Conservation (phyloP, 2,797 vertebrate species). For the Rhinatrema bivittatum region DNA sequence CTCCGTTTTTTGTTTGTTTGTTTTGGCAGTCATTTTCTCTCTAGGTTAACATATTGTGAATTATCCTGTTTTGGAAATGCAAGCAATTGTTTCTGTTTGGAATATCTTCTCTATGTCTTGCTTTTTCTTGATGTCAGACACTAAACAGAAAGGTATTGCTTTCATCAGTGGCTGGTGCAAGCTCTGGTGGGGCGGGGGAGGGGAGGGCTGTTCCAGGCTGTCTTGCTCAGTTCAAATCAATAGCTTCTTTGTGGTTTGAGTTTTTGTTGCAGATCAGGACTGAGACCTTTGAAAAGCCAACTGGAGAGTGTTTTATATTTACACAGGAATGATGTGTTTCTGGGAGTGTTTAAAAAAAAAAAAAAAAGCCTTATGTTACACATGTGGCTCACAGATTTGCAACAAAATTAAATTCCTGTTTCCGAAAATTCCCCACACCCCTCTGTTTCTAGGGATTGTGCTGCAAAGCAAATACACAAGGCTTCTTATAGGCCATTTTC, state of each 20-base stretch:
- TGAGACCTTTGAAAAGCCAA: conserved; percentile 3
- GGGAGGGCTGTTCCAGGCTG: neutral
- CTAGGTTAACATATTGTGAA: too few relatives aligned
- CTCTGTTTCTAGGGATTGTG: conserved; percentile 9
- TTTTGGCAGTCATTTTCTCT: too few relatives aligned
- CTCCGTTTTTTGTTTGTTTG: too few relatives aligned
- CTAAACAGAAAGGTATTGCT: too few relatives aligned
- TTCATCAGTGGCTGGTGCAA: too few relatives aligned
- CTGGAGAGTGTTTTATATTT: conserved; percentile 11
- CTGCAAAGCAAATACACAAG: neutral
- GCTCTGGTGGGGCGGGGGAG: too few relatives aligned
- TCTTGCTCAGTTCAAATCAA: conserved; percentile 1
- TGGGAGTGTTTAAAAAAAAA: neutral
- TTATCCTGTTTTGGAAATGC: too few relatives aligned
- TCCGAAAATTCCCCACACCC: too few relatives aligned
- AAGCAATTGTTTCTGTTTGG: too few relatives aligned
- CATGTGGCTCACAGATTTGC: conserved; percentile 12
- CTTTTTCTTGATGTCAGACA: too few relatives aligned
- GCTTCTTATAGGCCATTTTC: conserved; percentile 3
- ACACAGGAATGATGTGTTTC: neutral
- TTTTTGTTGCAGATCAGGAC: conserved; percentile 11
- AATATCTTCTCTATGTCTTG: too few relatives aligned
- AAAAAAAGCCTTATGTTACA: neutral
- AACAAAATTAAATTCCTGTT: too few relatives aligned
- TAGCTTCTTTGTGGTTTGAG: conserved; percentile 9